Evolutionary conservation across 2,797 vertebrate genomes (phyloP).

Genomic region (Lutjanus argentimaculatus): DNA sequence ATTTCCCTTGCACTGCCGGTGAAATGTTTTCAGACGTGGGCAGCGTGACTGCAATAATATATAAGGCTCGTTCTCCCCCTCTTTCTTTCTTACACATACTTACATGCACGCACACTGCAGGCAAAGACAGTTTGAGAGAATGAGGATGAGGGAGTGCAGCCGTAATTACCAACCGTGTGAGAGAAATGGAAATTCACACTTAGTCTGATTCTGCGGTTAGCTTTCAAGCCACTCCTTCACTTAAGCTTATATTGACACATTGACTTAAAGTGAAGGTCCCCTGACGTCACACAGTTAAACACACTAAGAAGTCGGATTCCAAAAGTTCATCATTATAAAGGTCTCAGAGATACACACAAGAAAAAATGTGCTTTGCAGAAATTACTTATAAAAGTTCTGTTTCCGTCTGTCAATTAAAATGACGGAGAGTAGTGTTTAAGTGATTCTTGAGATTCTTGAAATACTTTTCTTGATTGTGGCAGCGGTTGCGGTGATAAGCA

Average conservation of each 20-base stretch:
- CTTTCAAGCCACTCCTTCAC: slow-evolving; percentile 72
- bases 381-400: slow-evolving; percentile 7
- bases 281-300: slow-evolving; percentile 60
- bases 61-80: slow-evolving; percentile 68
- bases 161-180: slow-evolving; percentile 78
- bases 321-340: slow-evolving; percentile 48
- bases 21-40: slow-evolving; percentile 86
- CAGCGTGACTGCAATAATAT: slow-evolving; percentile 87
- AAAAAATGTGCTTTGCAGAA: slow-evolving; percentile 12
- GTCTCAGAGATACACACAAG: slow-evolving; percentile 20
- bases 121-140: slow-evolving; percentile 63
- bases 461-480: slow-evolving; percentile 16
- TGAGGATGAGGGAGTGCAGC: slow-evolving; percentile 66
- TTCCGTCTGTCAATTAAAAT: slow-evolving; percentile 26
- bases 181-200: slow-evolving; percentile 82
- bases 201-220: slow-evolving; percentile 71
- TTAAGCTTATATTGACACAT: slow-evolving; percentile 75
- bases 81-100: slow-evolving; percentile 49
- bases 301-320: slow-evolving; percentile 44
- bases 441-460: slow-evolving; percentile 33
- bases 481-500: background rate
- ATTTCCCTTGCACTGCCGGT: slow-evolving; percentile 80
- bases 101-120: slow-evolving; percentile 53
- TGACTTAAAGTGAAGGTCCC: slow-evolving; percentile 68
- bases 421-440: background rate